Evolutionary conservation across 2,113 vertebrate species (phyloP).

Genomic region (human): DNA sequence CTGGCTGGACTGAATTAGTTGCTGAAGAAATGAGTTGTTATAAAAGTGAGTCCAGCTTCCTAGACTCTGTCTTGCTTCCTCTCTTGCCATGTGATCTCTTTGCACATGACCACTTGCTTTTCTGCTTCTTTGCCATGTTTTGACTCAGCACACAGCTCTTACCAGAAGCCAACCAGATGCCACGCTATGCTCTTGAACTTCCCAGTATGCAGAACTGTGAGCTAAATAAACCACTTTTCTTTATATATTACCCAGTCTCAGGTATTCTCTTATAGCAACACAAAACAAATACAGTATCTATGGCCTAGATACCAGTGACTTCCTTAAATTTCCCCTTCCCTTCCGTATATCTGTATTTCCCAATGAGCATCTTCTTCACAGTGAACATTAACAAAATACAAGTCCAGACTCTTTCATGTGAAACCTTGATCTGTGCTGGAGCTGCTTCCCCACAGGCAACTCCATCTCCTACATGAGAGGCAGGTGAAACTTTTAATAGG

Average conservation of each 20-base stretch:
- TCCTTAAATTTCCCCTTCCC: neutral
- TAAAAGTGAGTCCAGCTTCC: neutral
- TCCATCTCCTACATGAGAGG: fast-evolving
- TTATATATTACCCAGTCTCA: neutral
- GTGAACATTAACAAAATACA: neutral
- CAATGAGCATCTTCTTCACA: neutral
- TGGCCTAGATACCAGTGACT: neutral
- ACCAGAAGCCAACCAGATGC: neutral
- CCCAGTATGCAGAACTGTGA: neutral
- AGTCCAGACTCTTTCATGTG: too few species aligned
- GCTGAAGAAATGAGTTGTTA: neutral
- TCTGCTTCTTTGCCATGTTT: neutral
- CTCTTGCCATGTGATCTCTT: neutral
- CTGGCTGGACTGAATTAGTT: neutral
- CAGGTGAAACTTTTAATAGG: neutral
- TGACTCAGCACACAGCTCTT: neutral
- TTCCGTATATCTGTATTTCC: neutral
- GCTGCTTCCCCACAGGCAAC: neutral
- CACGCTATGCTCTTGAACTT: neutral
- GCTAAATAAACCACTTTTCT: neutral
- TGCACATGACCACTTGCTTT: neutral
- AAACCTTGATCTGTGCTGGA: neutral
- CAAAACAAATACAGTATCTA: neutral
- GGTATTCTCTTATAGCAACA: neutral
- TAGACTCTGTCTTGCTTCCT: neutral